Conservation (phyloP, 2,888 invertebrate genomes). For the Corbicula japonica region DNA sequence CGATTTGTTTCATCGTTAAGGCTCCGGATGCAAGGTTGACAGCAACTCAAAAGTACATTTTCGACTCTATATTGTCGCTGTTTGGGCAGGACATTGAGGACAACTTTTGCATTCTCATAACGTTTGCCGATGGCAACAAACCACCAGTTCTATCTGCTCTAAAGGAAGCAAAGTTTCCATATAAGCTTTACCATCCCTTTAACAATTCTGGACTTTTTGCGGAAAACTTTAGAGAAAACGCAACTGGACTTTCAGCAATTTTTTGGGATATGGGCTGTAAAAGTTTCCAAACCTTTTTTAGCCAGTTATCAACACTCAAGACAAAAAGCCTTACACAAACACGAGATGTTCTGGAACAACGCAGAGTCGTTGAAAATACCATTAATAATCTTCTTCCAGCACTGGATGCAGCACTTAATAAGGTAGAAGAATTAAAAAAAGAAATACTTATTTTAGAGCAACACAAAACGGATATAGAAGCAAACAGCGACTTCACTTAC, state of each 20-base stretch:
- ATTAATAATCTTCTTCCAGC: conserved; percentile 46
- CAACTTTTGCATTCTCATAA: conserved; percentile 52
- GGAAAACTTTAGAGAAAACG: conserved; percentile 10
- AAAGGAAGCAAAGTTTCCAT: conserved; percentile 41
- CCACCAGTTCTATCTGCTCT: conserved; percentile 57
- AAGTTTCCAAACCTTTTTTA: conserved; percentile 50
- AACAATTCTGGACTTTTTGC: conserved; percentile 61
- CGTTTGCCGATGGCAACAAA: conserved; percentile 56
- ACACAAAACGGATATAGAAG: conserved; percentile 40
- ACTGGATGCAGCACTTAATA: conserved; percentile 49
- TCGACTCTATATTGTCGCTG: conserved; percentile 50
- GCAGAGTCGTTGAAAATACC: conserved; percentile 42
- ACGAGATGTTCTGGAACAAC: conserved; percentile 38
- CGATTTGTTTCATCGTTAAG: conserved; percentile 49
- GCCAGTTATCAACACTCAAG: conserved; percentile 27
- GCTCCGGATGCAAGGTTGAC: conserved; percentile 50
- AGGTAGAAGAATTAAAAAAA: conserved; percentile 34
- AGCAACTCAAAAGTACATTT: conserved; percentile 49
- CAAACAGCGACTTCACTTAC: conserved; percentile 65
- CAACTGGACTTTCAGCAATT: conserved; percentile 23
- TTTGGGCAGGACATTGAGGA: conserved; percentile 52
- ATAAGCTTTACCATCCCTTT: conserved; percentile 35
- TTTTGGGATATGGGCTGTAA: conserved; percentile 55
- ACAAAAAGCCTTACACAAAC: conserved; percentile 52
- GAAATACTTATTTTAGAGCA: conserved; percentile 41